phyloP scores from a whole-genome alignment of 1,140 invertebrate species.

The Dendroctonus valens region DNA sequence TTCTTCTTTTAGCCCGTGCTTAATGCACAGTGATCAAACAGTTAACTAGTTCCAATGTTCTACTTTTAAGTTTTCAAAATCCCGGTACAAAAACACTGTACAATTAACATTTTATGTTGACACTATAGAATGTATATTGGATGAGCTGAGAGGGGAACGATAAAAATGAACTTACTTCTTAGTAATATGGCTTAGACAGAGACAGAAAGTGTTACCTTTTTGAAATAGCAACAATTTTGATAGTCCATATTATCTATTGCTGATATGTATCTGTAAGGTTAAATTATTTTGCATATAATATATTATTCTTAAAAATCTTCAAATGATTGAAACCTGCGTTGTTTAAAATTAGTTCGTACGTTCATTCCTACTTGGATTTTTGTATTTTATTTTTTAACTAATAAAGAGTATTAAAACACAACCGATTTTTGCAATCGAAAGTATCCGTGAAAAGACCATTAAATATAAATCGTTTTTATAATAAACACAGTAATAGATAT shows the following conservation, averaged over 20 bases:
- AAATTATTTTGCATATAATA: conserved; percentile 27
- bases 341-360: conserved; percentile 27
- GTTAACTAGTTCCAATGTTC: too few relatives aligned
- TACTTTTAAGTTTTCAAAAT: too few relatives aligned
- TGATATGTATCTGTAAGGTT: conserved; percentile 23
- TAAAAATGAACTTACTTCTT: conserved; percentile 14
- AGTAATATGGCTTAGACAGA: conserved; percentile 27
- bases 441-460: not conserved
- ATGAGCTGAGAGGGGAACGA: conserved; percentile 2
- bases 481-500: too few relatives aligned
- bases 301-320: conserved; percentile 17
- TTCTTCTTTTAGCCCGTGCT: not conserved
- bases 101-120: too few relatives aligned
- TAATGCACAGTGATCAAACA: too few relatives aligned
- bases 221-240: conserved; percentile 26
- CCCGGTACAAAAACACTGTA: too few relatives aligned
- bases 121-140: not conserved
- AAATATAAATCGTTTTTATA: too few relatives aligned
- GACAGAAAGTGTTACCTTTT: conserved; percentile 32
- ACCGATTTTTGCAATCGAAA: not conserved
- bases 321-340: conserved; percentile 12
- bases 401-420: conserved; percentile 33
- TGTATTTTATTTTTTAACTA: conserved; percentile 36
- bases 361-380: conserved; percentile 32
- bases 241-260: conserved; percentile 22